Percentiles rank a stretch among this genome's conserved stretches.
Evolutionary conservation across 2,797 vertebrate genomes (phyloP).

Genomic region (Phalanger gymnotis): DNA sequence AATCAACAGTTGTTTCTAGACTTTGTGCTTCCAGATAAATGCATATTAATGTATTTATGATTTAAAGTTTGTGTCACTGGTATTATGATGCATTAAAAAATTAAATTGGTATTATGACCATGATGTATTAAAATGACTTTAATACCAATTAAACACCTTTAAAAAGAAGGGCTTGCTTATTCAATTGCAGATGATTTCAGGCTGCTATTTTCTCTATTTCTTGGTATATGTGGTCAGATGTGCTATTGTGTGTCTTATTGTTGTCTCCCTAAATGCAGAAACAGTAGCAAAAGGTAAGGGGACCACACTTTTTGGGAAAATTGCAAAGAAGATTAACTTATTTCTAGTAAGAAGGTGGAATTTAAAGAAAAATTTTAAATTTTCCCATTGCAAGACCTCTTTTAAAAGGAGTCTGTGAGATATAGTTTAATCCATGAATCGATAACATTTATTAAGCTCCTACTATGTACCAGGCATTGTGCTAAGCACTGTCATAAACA

Average conservation of each 20-base stretch:
- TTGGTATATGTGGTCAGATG: conserved; percentile 9
- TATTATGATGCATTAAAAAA: conserved; percentile 15
- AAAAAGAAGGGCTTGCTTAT: background rate
- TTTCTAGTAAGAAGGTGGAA: background rate
- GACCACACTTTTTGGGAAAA: conserved; percentile 28
- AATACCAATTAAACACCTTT: background rate
- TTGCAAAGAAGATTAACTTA: conserved; percentile 15
- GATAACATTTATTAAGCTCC: background rate
- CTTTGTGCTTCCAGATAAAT: conserved; percentile 28
- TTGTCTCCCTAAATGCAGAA: conserved; percentile 38
- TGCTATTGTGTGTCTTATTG: conserved; percentile 34
- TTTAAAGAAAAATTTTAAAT: conserved; percentile 44
- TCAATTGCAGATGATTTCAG: background rate
- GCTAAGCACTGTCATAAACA: background rate
- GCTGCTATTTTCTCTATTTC: conserved; percentile 44
- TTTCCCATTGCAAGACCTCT: conserved; percentile 14
- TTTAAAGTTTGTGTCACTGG: conserved; percentile 3
- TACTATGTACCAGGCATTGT: background rate
- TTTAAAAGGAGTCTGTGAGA: background rate
- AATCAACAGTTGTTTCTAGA: background rate
- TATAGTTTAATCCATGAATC: background rate
- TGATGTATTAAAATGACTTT: conserved; percentile 25
- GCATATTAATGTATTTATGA: background rate
- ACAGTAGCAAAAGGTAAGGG: conserved; percentile 1
- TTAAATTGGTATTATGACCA: background rate